Evolutionary conservation across 2,113 vertebrate species (phyloP).

Genomic region (Melanocharis versteri): DNA sequence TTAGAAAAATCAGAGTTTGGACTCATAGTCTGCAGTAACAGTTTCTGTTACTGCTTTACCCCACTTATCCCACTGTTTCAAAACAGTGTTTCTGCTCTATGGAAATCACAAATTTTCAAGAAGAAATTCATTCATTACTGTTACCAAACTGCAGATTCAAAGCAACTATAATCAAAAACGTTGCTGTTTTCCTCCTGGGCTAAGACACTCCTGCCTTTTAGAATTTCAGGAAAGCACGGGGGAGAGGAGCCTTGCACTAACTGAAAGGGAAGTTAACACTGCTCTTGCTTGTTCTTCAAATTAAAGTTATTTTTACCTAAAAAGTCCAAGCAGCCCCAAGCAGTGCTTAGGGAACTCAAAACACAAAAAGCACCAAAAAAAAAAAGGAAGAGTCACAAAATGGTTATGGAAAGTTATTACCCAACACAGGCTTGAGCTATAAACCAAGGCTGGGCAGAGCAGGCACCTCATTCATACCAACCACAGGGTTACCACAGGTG

Average conservation of each 20-base stretch:
- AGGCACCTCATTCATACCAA: neutral
- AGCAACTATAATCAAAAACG: neutral
- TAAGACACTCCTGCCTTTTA: neutral
- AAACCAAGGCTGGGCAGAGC: neutral
- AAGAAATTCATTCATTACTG: neutral
- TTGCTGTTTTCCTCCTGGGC: neutral
- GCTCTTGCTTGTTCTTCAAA: neutral
- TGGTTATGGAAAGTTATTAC: neutral
- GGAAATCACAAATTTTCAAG: neutral
- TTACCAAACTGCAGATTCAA: neutral
- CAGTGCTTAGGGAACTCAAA: neutral
- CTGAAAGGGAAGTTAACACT: neutral
- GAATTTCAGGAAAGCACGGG: neutral
- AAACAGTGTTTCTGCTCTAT: neutral
- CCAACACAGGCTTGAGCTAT: neutral
- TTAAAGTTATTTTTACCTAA: neutral
- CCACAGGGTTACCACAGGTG: neutral
- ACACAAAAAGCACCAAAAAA: neutral
- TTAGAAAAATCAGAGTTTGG: neutral
- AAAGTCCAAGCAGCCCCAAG: neutral
- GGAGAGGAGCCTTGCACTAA: neutral
- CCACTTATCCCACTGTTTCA: neutral
- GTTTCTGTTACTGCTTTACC: neutral
- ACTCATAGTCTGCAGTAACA: neutral
- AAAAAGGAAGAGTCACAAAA: neutral